Conservation (phyloP, 2,888 invertebrate genomes). For the Sthenelais limicola region DNA sequence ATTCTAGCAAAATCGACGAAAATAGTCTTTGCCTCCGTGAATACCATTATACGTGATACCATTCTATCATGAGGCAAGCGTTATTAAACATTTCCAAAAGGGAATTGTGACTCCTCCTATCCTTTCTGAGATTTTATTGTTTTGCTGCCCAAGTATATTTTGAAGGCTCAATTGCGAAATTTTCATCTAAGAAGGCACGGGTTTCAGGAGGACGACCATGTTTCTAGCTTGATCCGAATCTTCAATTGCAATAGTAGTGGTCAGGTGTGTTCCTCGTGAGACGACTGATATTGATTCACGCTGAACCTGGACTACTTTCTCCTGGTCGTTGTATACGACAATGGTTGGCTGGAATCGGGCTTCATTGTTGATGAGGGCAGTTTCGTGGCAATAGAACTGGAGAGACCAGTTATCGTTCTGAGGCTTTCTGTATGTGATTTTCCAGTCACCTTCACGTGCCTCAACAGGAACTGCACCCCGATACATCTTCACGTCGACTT, state of each 20-base stretch:
- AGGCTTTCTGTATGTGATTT: constrained; percentile 69
- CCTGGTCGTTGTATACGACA: constrained; percentile 66
- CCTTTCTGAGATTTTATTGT: too few species aligned
- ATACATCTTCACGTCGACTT: constrained; percentile 70
- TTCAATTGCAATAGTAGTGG: constrained; percentile 58
- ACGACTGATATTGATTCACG: constrained; percentile 59
- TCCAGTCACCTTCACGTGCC: constrained; percentile 69
- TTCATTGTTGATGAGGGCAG: constrained; percentile 66
- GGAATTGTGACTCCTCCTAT: too few species aligned
- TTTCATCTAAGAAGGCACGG: constrained; percentile 61
- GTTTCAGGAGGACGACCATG: constrained; percentile 69
- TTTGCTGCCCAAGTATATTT: too few species aligned
- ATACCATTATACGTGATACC: too few species aligned
- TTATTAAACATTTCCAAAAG: too few species aligned
- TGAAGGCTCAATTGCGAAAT: too few species aligned
- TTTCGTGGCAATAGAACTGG: constrained; percentile 70
- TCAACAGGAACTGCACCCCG: constrained; percentile 69
- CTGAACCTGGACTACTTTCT: constrained; percentile 69
- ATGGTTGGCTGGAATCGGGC: constrained; percentile 66
- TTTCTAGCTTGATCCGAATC: constrained; percentile 59
- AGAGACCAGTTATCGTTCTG: constrained; percentile 64
- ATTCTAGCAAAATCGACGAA: too few species aligned
- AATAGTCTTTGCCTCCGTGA: too few species aligned
- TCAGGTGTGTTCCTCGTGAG: constrained; percentile 63
- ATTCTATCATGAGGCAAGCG: too few species aligned